Evolutionary conservation across 2,888 invertebrate genomes (phyloP).

Genomic region (Chaetogeoica ovagalla): DNA sequence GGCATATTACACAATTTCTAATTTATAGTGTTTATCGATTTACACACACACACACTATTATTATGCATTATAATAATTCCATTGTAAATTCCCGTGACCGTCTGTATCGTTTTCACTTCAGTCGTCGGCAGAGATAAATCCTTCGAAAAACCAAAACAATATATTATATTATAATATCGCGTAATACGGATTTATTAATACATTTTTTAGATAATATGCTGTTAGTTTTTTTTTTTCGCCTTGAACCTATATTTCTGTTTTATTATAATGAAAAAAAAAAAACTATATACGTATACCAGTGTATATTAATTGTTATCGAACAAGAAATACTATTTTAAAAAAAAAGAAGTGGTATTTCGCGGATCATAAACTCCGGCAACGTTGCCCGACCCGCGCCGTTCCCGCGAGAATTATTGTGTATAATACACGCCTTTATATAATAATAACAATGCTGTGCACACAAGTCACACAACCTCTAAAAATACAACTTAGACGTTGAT

Average conservation of each 20-base stretch:
- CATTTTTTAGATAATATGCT: background rate
- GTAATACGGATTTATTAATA: background rate
- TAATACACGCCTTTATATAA: slow-evolving; percentile 26
- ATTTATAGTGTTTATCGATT: background rate
- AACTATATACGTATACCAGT: background rate
- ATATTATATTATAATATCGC: too few relatives aligned
- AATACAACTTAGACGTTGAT: slow-evolving; percentile 13
- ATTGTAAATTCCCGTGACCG: background rate
- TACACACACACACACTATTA: background rate
- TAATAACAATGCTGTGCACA: slow-evolving; percentile 12
- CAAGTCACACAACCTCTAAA: background rate
- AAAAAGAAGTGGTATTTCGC: slow-evolving; percentile 5
- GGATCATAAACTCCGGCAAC: slow-evolving; percentile 11
- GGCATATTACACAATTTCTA: too few relatives aligned
- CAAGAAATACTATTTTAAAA: background rate
- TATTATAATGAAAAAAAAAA: slow-evolving; percentile 19
- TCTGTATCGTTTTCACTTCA: background rate
- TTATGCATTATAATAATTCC: background rate
- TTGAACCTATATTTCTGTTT: slow-evolving; percentile 32
- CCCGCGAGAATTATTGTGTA: background rate
- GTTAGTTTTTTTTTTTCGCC: slow-evolving; percentile 27
- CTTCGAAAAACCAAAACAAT: slow-evolving; percentile 11
- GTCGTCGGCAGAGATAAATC: background rate
- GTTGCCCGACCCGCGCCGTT: slow-evolving; percentile 30
- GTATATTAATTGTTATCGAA: slow-evolving; percentile 1